Base-by-base conservation (phyloP, 37 sponge, comb jelly and placozoan species). In the Corticium candelabrum region DNA sequence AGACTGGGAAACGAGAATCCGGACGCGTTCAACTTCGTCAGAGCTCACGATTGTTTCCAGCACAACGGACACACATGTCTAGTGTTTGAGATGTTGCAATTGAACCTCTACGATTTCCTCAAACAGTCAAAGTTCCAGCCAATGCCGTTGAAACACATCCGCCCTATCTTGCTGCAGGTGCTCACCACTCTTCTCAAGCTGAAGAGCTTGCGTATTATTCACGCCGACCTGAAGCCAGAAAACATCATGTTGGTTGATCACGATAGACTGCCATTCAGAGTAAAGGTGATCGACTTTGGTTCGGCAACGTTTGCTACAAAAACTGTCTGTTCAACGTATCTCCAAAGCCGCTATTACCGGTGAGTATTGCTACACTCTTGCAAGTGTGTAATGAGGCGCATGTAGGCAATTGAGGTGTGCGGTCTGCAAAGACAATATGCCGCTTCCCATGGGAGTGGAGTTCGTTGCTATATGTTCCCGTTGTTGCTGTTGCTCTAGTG, bases 231-330 rank as follows among this genome's bases (percentile, higher is more conserved):
- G 0, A 96, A 96, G 76, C 96, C 96, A 15, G 96, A 96, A 78
- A 96, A 96, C 82, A 92, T 96, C 68, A 96, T 96, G 96, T 76
- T 96, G 35, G 96, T 96, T 32, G 90, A 96, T 37, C 88, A 82
- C 0, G 83, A 81, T 34, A 81, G 87, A 35, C 30, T 76, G 67
- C 91, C 91, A 0, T 90, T 87, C 81, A 67, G 91, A 38, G 89
- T 94, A 3, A 94, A 94, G 57, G 82, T 94, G 40, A 90, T 94
- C 21, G 95, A 94, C 77, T 94, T 96, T 87, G 96, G 96, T 0
- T 89, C 90, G 29, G 89, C 96, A 37, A 87, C 86, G 0, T 74
- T 75, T 36, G 37, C 82, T 3, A 76, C 83, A 37, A 56, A 75
- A 35, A 81, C 83, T 56, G 75, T 41, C 39, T 39, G 82, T 40